These are phyloP conservation scores for Oscheius sp. DNA, from an alignment of 2,888 invertebrate species.

Conservation along the genomic window DNA sequence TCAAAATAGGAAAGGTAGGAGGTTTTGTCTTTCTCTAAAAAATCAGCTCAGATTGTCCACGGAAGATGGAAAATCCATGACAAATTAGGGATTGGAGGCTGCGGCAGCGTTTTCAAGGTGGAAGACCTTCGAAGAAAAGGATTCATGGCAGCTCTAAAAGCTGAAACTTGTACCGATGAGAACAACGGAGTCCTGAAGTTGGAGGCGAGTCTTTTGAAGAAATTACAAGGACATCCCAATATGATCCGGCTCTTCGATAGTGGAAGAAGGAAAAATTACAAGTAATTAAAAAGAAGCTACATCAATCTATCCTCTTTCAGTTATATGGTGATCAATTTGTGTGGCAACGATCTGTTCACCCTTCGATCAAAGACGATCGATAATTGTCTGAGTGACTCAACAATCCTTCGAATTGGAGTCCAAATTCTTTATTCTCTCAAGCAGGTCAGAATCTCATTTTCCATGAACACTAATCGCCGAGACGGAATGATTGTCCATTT, in stretches of 20 bases:
- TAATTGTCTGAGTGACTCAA: conserved; percentile 38
- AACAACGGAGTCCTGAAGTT: conserved; percentile 1
- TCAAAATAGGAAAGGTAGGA: background rate
- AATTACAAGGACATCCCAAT: background rate
- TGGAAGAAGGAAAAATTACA: background rate
- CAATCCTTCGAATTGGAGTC: conserved; percentile 46
- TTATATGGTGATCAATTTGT: conserved; percentile 50
- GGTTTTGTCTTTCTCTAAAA: background rate
- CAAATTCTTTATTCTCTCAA: conserved; percentile 48
- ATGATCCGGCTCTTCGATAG: background rate
- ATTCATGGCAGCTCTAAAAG: conserved; percentile 1
- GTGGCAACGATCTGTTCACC: conserved; percentile 46
- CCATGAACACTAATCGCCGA: too few relatives aligned
- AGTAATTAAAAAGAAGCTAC: background rate
- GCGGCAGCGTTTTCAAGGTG: conserved; percentile 8
- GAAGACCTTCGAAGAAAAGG: conserved; percentile 4
- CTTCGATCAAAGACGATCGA: conserved; percentile 34
- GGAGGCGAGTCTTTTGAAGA: conserved; percentile 1
- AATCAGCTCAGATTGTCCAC: background rate
- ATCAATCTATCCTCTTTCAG: conserved; percentile 23
- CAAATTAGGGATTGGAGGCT: conserved; percentile 6
- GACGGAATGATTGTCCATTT: background rate
- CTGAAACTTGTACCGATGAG: background rate
- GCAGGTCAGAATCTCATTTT: conserved; percentile 31
- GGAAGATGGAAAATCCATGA: background rate